A percentile compares a stretch with the other conserved stretches of the same genome.
These are phyloP conservation scores for Aegypius monachus DNA, from an alignment of 2,113 vertebrate species.

Conservation along the genomic window DNA sequence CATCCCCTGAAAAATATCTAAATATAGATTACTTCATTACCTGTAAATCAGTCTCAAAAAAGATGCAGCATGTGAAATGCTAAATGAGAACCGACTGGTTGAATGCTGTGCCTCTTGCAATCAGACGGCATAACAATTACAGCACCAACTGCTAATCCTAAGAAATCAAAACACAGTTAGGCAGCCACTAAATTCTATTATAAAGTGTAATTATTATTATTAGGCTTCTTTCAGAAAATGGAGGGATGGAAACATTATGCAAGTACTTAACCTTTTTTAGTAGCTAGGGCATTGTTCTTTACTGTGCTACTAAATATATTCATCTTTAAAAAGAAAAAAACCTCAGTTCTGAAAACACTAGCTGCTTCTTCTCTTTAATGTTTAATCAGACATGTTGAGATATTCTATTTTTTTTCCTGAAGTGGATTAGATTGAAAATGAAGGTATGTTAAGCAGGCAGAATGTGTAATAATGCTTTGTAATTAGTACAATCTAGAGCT, in stretches of 20 bases:
- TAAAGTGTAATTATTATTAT: conserved; percentile 61
- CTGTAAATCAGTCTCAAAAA: conserved; percentile 50
- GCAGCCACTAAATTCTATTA: conserved; percentile 53
- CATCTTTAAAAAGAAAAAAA: neutral
- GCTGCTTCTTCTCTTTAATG: neutral
- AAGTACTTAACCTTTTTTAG: conserved; percentile 24
- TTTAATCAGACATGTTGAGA: conserved; percentile 28
- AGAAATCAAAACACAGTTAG: conserved; percentile 70
- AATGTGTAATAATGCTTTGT: neutral
- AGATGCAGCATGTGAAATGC: neutral
- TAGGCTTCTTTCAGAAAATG: conserved; percentile 48
- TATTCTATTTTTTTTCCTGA: neutral
- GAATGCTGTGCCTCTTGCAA: neutral
- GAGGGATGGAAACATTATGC: neutral
- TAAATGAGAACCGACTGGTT: neutral
- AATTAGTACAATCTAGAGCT: neutral
- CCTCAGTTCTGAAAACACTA: neutral
- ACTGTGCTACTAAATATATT: neutral
- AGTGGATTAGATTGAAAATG: neutral
- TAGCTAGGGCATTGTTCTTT: conserved; percentile 24
- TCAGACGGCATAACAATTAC: conserved; percentile 56
- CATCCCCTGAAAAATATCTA: conserved; percentile 47
- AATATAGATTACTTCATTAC: conserved; percentile 69
- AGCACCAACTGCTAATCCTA: conserved; percentile 20
- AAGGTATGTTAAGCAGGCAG: neutral